Evolutionary conservation across 2,113 vertebrate genomes (phyloP), one percentile per base, ranked within the genome.

Genomic region (Hassar affinis): DNA sequence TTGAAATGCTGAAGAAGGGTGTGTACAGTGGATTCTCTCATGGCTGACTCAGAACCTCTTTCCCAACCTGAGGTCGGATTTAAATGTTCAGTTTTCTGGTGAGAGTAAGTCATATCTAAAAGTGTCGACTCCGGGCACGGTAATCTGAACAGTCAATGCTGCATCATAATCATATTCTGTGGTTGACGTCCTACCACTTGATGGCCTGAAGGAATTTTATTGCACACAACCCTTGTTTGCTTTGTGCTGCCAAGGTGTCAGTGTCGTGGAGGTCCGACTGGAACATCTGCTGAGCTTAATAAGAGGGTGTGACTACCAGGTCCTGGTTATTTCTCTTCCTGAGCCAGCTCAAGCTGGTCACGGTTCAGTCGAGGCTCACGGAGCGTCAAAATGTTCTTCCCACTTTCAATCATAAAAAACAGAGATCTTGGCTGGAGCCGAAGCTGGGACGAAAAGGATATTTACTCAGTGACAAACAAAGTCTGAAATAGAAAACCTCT

Each of bases 391-490:
- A 57, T 30, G 57, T 49, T 78, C n/a, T 85, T 88, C 62, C 71
- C 62, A 76, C 66, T 71, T 82, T 81, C 78, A 59, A 78, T 25
- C 56, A 79, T 42, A 57, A 47, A 80, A 86, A 78, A 35, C 35
- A 83, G 33, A 64, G 52, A 20, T 20, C 72, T 75, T 0, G n/a
- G 14, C 35, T 78, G 47, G 25, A 75, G 57, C 79, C 20, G n/a
- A 64, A 35, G 56, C 57, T 17, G 15, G 59, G 80, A 52, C 30
- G 1, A 33, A 74, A 85, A 54, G 56, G 72, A 61, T 83, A 83
- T 85, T 88, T 78, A 85, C 74, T 72, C 38, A 11, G 66, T 77
- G 76, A 84, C 80, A 83, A 87, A 87, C 71, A 81, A 74, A 72
- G 30, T 57, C 85, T 69, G 42, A 51, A 84, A 77, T 72, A 84